A percentile compares a stretch with the other conserved stretches of the same genome.
These are phyloP conservation scores for Micrasema minimum DNA, from an alignment of 1,140 invertebrate species.

Conservation along the genomic window DNA sequence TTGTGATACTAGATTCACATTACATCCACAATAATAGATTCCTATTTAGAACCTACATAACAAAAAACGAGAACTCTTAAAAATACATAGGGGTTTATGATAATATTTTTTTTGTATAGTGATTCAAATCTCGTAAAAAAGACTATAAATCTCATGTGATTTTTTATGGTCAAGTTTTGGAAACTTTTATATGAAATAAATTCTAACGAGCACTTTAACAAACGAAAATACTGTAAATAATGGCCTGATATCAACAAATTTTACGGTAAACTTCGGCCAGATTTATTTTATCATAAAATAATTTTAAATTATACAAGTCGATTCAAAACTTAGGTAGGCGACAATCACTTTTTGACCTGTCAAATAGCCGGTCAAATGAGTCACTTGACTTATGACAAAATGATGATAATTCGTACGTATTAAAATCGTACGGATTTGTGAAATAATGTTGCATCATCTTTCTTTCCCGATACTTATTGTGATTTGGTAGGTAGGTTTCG, in stretches of 20 bases:
- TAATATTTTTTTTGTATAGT: too few species aligned
- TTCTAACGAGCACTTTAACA: not conserved
- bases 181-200: too few species aligned
- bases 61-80: too few species aligned
- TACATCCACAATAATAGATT: too few species aligned
- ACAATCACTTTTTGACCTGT: not conserved
- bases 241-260: not conserved
- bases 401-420: not conserved
- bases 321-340: slow-evolving; percentile 10
- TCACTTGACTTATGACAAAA: not conserved
- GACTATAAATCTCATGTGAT: not conserved
- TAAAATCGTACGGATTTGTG: too few species aligned
- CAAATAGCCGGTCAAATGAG: not conserved
- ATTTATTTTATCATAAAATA: not conserved
- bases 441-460: too few species aligned
- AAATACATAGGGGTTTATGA: too few species aligned
- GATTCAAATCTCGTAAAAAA: too few species aligned
- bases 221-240: slow-evolving; percentile 1
- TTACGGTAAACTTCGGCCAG: slow-evolving; percentile 2
- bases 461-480: too few species aligned
- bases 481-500: too few species aligned
- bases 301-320: not conserved
- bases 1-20: too few species aligned
- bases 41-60: too few species aligned
- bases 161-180: not conserved